Percentiles rank a stretch among this genome's conserved stretches.
Evolutionary conservation across 2,888 invertebrate genomes (phyloP).

Genomic region (Latrodectus hesperus): DNA sequence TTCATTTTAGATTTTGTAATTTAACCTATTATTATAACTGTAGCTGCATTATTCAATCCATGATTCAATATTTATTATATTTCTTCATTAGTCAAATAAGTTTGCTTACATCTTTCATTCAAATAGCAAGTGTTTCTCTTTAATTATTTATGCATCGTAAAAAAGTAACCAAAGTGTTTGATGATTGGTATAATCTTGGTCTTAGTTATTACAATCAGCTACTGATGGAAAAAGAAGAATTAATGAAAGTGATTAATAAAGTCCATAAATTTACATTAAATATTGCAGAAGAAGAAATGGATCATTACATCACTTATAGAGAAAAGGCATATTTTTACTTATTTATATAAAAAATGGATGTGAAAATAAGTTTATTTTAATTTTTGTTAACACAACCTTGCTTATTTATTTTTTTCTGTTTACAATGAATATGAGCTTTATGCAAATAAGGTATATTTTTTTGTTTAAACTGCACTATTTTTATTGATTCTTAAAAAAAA

Average conservation of each 20-base stretch:
- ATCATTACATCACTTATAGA: conserved; percentile 22
- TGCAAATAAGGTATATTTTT: too few relatives aligned
- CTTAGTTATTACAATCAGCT: conserved; percentile 39
- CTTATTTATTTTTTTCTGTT: too few relatives aligned
- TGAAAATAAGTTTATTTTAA: too few relatives aligned
- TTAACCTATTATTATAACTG: too few relatives aligned
- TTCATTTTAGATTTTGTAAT: too few relatives aligned
- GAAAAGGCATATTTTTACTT: conserved; percentile 33
- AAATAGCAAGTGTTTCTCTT: conserved; percentile 2
- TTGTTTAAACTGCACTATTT: too few relatives aligned
- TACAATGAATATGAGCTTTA: too few relatives aligned
- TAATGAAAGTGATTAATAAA: conserved; percentile 22
- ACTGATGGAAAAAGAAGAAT: conserved; percentile 35
- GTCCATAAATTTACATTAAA: conserved; percentile 6
- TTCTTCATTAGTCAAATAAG: neutral
- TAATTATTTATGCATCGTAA: conserved; percentile 32
- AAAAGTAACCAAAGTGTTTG: conserved; percentile 26
- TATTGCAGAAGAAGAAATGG: conserved; percentile 26
- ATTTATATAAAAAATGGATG: neutral
- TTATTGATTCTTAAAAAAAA: too few relatives aligned
- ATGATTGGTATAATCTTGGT: conserved; percentile 44
- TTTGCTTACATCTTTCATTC: neutral
- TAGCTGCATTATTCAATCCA: neutral
- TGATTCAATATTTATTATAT: neutral
- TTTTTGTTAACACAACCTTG: too few relatives aligned